Base-by-base conservation (phyloP, 92 coral and sea anemone genomes). In the Bergia puertoricense region DNA sequence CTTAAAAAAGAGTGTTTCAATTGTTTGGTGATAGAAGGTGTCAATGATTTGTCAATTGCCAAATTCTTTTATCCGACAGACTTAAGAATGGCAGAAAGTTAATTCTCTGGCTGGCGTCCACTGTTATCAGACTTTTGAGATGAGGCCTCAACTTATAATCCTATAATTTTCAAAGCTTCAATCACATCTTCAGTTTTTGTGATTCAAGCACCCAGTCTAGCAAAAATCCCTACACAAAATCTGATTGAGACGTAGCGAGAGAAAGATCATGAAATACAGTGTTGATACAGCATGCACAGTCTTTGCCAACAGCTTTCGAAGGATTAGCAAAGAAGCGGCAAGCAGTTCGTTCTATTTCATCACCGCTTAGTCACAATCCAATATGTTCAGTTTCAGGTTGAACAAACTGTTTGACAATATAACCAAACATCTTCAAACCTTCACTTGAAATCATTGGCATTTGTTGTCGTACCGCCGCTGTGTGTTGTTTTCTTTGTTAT, bases 21-120 rank as follows among this genome's bases (percentile, higher is more conserved):
- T 79, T 79, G 66, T 79, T 79, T 46, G 40, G 39, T 20, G 66
- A n/a, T 79, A 45, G 43, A 79, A 79, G 82, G 67, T 79, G 82
- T 79, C 82, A 79, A 79, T 50, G 66, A 45, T 45, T 23, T 79
- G 82, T 79, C 57, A 79, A 79, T n/a, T 18, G 42, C 82, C 40
- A 62, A 62, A 62, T 18, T 18, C 30, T 15, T 13, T 18, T 62
- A 62, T 62, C 69, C 30, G 69, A 62, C 69, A 62, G 59, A 62
- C 69, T 62, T 62, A 62, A 4, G 23, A 42, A 40, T 50, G 66
- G 30, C 11, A 38, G 8, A 65, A 81, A 65, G 22, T 62, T 18
- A 43, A 50, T 80, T 36, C 38, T 18, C 16, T 40, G 37, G 38
- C 23, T 42, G 48, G 13, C 2, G 56, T 65, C 42, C 72, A 41